Conservation (phyloP, 2,797 vertebrate species). For the Xiphorhynchus erythropygius region DNA sequence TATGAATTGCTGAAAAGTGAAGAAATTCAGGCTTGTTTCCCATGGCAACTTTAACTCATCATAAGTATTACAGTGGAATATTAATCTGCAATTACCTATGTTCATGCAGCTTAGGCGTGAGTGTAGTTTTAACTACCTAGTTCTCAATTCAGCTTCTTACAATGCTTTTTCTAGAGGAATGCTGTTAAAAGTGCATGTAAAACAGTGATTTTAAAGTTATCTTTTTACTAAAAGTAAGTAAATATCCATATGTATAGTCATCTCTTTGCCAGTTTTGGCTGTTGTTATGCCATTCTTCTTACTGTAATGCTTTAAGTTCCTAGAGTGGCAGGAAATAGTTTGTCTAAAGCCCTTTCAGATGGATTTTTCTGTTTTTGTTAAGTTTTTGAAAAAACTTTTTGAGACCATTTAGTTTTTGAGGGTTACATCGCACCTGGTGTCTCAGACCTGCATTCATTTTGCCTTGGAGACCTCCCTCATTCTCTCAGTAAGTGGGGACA, state of each 20-base stretch:
- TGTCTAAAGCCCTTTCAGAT: not conserved
- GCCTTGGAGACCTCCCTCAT: not conserved
- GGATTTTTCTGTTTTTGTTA: not conserved
- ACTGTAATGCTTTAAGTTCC: not conserved
- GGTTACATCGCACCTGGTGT: not conserved
- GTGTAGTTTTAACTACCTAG: not conserved
- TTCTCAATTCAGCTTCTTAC: not conserved
- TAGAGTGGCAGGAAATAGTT: not conserved
- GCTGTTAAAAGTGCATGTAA: not conserved
- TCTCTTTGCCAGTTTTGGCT: not conserved
- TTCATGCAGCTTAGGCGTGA: constrained; percentile 26
- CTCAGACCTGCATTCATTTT: not conserved
- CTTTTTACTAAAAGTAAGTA: not conserved
- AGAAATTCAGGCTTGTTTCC: constrained; percentile 52
- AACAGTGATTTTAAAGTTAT: not conserved
- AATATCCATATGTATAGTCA: not conserved
- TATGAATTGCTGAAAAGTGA: constrained; percentile 34
- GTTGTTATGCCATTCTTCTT: not conserved
- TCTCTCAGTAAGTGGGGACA: not conserved
- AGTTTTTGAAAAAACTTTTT: not conserved
- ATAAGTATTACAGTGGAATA: constrained; percentile 19
- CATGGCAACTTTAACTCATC: constrained; percentile 49
- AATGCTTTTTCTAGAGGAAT: not conserved
- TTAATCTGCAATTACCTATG: constrained; percentile 53
- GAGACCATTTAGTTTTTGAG: not conserved